Percentiles rank a stretch among this genome's conserved stretches.
These are phyloP conservation scores for Dendropsophus ebraccatus DNA, from an alignment of 2,113 vertebrate genomes.

Conservation along the genomic window DNA sequence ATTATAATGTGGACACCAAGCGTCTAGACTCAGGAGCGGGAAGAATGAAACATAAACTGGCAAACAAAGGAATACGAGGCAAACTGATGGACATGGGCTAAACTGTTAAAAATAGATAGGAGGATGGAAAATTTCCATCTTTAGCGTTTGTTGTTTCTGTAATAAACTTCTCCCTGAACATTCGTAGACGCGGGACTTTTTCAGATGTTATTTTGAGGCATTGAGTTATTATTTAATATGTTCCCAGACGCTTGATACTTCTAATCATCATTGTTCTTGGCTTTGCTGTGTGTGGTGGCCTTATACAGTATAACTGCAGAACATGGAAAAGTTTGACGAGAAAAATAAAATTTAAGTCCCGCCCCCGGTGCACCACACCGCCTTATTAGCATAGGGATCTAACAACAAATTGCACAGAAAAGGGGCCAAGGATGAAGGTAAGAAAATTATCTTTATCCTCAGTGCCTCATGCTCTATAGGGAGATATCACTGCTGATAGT, in stretches of 20 bases:
- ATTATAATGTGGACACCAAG: background rate
- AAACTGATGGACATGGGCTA: background rate
- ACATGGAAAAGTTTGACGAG: background rate
- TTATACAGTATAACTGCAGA: background rate
- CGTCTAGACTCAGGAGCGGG: background rate
- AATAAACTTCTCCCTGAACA: background rate
- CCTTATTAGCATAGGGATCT: no score
- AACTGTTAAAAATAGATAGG: conserved; percentile 10
- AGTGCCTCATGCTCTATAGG: no score
- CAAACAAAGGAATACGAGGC: background rate
- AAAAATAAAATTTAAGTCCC: no score
- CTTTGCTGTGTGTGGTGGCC: background rate
- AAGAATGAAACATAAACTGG: background rate
- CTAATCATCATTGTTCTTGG: background rate
- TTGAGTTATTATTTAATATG: background rate
- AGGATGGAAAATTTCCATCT: conserved; percentile 19
- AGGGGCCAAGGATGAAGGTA: no score
- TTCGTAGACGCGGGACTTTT: conserved; percentile 6
- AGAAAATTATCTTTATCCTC: no score
- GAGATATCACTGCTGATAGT: no score
- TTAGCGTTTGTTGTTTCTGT: background rate
- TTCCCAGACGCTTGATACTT: background rate
- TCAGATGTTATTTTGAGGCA: background rate
- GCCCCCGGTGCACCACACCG: no score
- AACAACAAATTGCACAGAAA: no score